Evolutionary conservation across 2,888 invertebrate genomes (phyloP), one percentile per base, ranked within the genome.

Genomic region (Odontocerum albicorne): DNA sequence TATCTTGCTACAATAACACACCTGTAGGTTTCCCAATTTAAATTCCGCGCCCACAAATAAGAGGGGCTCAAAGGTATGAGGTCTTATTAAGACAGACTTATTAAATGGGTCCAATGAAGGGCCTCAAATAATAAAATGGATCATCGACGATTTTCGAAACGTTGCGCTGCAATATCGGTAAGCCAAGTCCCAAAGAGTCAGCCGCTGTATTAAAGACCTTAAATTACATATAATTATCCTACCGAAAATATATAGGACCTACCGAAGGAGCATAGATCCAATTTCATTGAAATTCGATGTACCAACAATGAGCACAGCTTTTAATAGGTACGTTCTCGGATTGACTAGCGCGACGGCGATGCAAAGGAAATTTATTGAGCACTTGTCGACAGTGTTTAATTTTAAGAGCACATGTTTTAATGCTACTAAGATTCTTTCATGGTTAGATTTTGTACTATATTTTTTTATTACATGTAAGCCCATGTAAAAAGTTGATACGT

Each of bases 211-310:
- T 52, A 55, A 54, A 55, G 59, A 51, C 22, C 17, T 53, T 8
- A 59, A 56, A 59, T 59, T 59, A 59, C 43, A 59, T 53, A 32
- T 56, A 59, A 59, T 59, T 59, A 59, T 53, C 44, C 20, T 44
- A 6, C 50, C 36, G 44, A 59, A 49, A 59, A 53, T 59, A 44
- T 49, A 44, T 39, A 35, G 47, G 47, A 56, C 49, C 50, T 50
- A 56, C 38, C 39, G 44, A 53, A 46, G 55, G 39, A 49, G 33
- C 36, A 55, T 45, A 49, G 32, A 27, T 38, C 36, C 15, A 50
- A 50, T 50, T 49, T 27, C 43, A 31, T 22, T 13, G n/a, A 43
- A 43, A 21, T 13, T 43, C 43, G 16, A 43, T 15, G 27, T 43
- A 16, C 39, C 20, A 12, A 20, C 39, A 20, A 39, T 39, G 21